These are phyloP conservation scores for Ptychochromis oligacanthus DNA, from an alignment of 2,113 vertebrate genomes.

Conservation along the genomic window DNA sequence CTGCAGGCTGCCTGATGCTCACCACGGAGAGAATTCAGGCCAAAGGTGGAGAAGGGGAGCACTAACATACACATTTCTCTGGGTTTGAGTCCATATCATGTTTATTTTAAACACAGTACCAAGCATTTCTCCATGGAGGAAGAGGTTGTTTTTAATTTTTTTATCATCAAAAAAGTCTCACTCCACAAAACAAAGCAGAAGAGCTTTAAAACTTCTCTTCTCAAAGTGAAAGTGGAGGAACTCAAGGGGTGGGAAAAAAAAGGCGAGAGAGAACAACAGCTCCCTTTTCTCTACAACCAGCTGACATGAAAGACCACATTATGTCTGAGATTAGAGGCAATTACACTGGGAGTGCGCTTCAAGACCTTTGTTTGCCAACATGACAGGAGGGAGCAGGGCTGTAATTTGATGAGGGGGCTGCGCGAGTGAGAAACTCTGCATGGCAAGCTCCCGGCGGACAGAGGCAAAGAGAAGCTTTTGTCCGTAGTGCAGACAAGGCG, in stretches of 20 bases:
- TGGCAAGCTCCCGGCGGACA: constrained; percentile 52
- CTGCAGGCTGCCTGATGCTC: constrained; percentile 77
- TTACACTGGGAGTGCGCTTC: constrained; percentile 79
- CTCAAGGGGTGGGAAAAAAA: neutral
- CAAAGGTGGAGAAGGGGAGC: constrained; percentile 77
- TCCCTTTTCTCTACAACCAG: constrained; percentile 65
- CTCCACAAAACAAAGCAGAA: constrained; percentile 9
- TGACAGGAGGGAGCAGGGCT: constrained; percentile 80
- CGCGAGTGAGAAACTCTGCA: constrained; percentile 64
- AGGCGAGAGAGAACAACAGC: constrained; percentile 64
- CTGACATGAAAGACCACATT: constrained; percentile 78
- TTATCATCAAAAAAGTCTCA: neutral
- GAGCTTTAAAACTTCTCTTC: neutral
- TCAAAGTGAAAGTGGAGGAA: constrained; percentile 63
- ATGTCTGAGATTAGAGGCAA: constrained; percentile 81
- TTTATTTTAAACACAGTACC: constrained; percentile 26
- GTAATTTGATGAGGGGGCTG: constrained; percentile 79
- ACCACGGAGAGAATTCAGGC: constrained; percentile 76
- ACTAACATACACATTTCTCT: constrained; percentile 34
- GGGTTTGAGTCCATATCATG: constrained; percentile 9
- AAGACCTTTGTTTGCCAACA: constrained; percentile 84
- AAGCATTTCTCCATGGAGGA: constrained; percentile 3
- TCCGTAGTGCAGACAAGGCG: constrained; percentile 1
- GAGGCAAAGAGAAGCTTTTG: constrained; percentile 62
- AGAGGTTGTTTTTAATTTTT: neutral